phyloP scores from a whole-genome alignment of 2,113 vertebrate genomes.

The Arizona elegans region DNA sequence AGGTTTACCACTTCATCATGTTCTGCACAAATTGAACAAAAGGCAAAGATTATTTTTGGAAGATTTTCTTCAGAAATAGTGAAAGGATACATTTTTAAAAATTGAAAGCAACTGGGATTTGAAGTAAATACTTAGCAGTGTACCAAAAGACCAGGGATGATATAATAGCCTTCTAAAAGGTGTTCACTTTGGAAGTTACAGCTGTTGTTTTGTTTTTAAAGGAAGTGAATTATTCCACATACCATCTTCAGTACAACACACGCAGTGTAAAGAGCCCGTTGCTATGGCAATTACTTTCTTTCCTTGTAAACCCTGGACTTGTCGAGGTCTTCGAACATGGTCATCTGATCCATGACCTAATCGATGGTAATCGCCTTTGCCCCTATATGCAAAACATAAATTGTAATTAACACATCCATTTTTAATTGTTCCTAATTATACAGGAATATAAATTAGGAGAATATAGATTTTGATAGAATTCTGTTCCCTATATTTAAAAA shows the following conservation, averaged over 20 bases:
- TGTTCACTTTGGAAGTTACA: not conserved
- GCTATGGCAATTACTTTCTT: constrained; percentile 98
- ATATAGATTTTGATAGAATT: not conserved
- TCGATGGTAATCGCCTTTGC: constrained; percentile 96
- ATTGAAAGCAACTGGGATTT: not conserved
- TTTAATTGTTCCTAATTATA: not conserved
- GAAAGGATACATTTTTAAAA: not conserved
- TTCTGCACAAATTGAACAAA: not conserved
- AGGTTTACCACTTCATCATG: not conserved
- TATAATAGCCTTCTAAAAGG: not conserved
- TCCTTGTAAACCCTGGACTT: constrained; percentile 96
- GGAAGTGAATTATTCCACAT: constrained; percentile 29
- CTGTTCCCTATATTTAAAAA: not conserved
- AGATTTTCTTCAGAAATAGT: not conserved
- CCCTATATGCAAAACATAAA: constrained; percentile 73
- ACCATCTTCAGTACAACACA: constrained; percentile 99
- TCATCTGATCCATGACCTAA: constrained; percentile 96
- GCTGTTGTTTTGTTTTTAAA: not conserved
- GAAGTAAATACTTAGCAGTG: not conserved
- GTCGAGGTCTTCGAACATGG: constrained; percentile 90
- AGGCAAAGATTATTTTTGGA: not conserved
- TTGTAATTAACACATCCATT: not conserved
- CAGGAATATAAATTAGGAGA: not conserved
- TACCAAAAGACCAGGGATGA: not conserved
- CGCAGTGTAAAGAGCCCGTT: constrained; percentile 95